A percentile compares a stretch with the other conserved stretches of the same genome.
phyloP scores from a whole-genome alignment of 2,888 invertebrate genomes.

The Bombyx huttoni region DNA sequence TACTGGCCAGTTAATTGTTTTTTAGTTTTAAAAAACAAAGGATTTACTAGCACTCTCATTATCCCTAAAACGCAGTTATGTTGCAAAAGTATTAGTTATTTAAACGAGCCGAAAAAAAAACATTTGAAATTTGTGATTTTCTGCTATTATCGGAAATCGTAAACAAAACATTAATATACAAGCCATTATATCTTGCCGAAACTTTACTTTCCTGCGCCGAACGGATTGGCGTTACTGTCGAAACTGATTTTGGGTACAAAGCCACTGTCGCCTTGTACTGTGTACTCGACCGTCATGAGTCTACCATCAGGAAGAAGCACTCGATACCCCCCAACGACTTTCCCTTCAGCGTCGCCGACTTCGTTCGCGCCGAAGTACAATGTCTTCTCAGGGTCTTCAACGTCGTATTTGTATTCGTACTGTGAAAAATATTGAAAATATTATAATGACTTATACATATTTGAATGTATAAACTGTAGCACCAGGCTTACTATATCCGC shows the following conservation, averaged over 20 bases:
- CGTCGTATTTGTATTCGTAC: constrained; percentile 83
- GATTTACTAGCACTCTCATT: no score
- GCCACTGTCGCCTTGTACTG: constrained; percentile 79
- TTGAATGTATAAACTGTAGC: no score
- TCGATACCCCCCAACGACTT: constrained; percentile 76
- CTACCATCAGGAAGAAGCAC: constrained; percentile 80
- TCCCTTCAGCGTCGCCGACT: constrained; percentile 75
- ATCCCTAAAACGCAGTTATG: no score
- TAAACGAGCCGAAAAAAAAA: no score
- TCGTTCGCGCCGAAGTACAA: constrained; percentile 80
- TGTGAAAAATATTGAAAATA: constrained; percentile 30
- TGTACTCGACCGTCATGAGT: constrained; percentile 81
- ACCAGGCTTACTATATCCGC: no score
- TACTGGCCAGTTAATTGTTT: no score
- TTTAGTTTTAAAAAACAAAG: no score
- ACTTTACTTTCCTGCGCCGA: constrained; percentile 51
- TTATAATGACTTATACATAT: no score
- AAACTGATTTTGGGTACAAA: constrained; percentile 80
- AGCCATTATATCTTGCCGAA: background rate
- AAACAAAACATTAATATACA: background rate
- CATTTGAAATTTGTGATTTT: no score
- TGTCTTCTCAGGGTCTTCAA: constrained; percentile 78
- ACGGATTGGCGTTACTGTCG: constrained; percentile 74
- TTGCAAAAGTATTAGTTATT: no score
- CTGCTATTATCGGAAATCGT: no score